Conservation (phyloP, 2,888 invertebrate species). For the Marronus borbonicus region DNA sequence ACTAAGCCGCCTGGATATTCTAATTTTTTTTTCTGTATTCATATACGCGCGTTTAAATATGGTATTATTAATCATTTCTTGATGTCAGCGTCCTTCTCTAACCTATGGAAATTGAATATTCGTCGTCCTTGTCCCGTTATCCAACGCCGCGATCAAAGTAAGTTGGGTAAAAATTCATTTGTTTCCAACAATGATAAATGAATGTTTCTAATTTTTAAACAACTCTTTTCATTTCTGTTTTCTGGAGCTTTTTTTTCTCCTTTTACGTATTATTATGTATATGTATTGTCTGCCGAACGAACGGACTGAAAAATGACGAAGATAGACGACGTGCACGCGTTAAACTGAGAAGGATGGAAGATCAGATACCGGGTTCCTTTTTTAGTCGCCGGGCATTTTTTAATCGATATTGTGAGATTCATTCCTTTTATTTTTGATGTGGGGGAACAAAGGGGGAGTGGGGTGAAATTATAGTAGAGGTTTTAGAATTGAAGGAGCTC, state of each 20-base stretch:
- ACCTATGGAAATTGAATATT: conserved; percentile 53
- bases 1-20: conserved; percentile 21
- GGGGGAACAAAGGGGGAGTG: neutral
- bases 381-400: conserved; percentile 7
- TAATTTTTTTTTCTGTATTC: conserved; percentile 52
- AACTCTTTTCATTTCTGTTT: conserved; percentile 61
- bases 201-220: conserved; percentile 64
- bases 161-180: conserved; percentile 67
- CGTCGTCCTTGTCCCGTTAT: conserved; percentile 62
- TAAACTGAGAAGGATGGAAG: neutral
- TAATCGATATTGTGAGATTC: conserved; percentile 35
- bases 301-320: neutral
- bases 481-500: neutral
- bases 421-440: neutral
- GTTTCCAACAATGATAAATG: conserved; percentile 70
- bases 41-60: conserved; percentile 57
- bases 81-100: conserved; percentile 52
- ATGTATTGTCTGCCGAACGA: conserved; percentile 12
- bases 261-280: conserved; percentile 20
- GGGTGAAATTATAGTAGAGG: neutral
- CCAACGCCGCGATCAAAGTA: conserved; percentile 65
- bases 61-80: conserved; percentile 65
- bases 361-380: neutral
- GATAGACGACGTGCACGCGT: neutral
- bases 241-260: neutral